Percentiles rank a stretch among this genome's conserved stretches.
These are phyloP conservation scores for Lathamus discolor DNA, from an alignment of 2,113 vertebrate genomes.

Conservation along the genomic window DNA sequence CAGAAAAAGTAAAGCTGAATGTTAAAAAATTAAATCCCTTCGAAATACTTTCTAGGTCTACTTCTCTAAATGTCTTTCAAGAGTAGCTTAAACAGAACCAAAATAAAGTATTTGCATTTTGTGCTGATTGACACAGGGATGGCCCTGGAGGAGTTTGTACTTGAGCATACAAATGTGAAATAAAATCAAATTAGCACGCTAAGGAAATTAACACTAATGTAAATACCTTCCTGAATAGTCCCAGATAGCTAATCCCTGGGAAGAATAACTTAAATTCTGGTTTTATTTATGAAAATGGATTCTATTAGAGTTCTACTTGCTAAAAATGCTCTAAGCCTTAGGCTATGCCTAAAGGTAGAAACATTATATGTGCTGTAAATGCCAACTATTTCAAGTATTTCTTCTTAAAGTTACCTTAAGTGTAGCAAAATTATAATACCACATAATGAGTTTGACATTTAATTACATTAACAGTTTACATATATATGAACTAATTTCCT, in stretches of 20 bases:
- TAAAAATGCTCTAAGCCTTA: conserved; percentile 62
- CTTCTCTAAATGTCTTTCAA: conserved; percentile 2
- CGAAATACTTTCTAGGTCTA: background rate
- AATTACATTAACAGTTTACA: conserved; percentile 28
- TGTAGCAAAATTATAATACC: conserved; percentile 14
- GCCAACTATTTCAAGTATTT: conserved; percentile 38
- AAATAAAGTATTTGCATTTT: background rate
- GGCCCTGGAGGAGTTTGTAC: conserved; percentile 18
- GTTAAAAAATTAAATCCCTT: background rate
- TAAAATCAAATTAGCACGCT: conserved; percentile 53
- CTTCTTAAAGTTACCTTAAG: conserved; percentile 28
- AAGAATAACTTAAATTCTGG: conserved; percentile 40
- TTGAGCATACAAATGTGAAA: conserved; percentile 49
- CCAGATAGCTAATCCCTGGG: conserved; percentile 38
- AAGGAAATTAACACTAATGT: conserved; percentile 40
- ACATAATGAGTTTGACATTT: conserved; percentile 40
- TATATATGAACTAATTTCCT: conserved; percentile 27
- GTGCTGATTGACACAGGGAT: conserved; percentile 15
- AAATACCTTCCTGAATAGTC: conserved; percentile 42
- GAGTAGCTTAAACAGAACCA: background rate
- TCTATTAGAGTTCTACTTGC: conserved; percentile 36
- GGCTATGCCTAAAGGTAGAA: conserved; percentile 58
- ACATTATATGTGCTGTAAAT: conserved; percentile 37
- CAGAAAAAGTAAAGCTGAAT: background rate
- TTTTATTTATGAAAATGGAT: conserved; percentile 66